phyloP scores from a whole-genome alignment of 2,797 vertebrate species.

The Sarcophilus harrisii region DNA sequence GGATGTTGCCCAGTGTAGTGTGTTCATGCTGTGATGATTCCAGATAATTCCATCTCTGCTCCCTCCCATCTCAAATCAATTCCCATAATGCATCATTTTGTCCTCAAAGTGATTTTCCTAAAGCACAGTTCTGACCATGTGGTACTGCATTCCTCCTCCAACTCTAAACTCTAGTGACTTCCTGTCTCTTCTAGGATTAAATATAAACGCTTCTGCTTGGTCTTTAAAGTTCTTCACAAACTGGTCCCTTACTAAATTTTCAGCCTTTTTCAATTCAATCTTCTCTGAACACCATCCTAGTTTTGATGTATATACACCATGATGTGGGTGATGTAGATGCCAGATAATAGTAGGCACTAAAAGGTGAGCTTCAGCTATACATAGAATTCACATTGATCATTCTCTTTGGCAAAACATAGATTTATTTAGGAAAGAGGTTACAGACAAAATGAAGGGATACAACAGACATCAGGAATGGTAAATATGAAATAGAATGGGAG shows the following conservation, averaged over 20 bases:
- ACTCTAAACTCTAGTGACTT: not conserved
- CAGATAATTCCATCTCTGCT: not conserved
- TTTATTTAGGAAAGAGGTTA: no score
- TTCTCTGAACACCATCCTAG: not conserved
- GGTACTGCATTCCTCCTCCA: not conserved
- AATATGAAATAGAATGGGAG: no score
- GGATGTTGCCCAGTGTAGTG: not conserved
- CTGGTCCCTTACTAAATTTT: not conserved
- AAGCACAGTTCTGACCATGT: not conserved
- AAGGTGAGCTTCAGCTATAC: no score
- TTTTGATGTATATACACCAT: not conserved
- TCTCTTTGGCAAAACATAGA: no score
- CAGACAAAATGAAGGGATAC: no score
- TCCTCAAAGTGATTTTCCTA: not conserved
- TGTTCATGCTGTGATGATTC: not conserved
- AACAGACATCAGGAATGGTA: no score
- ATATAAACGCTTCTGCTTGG: not conserved
- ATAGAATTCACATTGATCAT: no score
- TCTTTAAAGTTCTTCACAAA: not conserved
- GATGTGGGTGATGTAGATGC: no score
- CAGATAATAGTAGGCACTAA: no score
- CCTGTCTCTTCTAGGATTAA: not conserved
- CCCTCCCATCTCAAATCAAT: not conserved
- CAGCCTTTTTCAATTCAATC: not conserved
- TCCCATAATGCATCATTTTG: not conserved